These are phyloP conservation scores for Caranx melampygus DNA, from an alignment of 2,113 vertebrate genomes.

Conservation along the genomic window DNA sequence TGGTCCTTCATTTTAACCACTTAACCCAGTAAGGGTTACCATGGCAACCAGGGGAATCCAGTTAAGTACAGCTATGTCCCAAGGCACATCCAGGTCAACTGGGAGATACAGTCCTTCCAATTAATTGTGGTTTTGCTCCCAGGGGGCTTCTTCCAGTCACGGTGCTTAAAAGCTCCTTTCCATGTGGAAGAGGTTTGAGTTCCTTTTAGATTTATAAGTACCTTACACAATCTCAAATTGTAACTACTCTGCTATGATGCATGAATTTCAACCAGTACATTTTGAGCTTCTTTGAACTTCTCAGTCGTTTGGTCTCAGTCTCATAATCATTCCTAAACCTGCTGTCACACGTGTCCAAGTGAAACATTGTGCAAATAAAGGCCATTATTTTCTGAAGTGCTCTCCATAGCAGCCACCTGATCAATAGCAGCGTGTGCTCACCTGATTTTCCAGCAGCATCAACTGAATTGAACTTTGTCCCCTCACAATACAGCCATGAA, in stretches of 20 bases:
- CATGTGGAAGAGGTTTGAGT: neutral
- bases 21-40: constrained; percentile 4
- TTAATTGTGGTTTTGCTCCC: neutral
- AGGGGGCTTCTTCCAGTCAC: neutral
- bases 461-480: neutral
- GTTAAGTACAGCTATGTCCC: neutral
- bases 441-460: no score
- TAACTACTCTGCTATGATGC: no score
- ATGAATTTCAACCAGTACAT: neutral
- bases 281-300: no score
- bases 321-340: no score
- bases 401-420: no score
- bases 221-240: no score
- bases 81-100: neutral
- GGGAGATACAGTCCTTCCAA: neutral
- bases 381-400: no score
- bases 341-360: no score
- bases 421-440: no score
- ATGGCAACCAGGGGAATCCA: neutral
- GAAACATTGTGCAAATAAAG: no score
- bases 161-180: neutral
- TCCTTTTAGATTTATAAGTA: neutral
- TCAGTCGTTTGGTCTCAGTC: no score
- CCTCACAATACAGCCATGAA: neutral
- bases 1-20: neutral